Evolutionary conservation across 2,888 invertebrate genomes (phyloP).

Genomic region (Candidula unifasciata): DNA sequence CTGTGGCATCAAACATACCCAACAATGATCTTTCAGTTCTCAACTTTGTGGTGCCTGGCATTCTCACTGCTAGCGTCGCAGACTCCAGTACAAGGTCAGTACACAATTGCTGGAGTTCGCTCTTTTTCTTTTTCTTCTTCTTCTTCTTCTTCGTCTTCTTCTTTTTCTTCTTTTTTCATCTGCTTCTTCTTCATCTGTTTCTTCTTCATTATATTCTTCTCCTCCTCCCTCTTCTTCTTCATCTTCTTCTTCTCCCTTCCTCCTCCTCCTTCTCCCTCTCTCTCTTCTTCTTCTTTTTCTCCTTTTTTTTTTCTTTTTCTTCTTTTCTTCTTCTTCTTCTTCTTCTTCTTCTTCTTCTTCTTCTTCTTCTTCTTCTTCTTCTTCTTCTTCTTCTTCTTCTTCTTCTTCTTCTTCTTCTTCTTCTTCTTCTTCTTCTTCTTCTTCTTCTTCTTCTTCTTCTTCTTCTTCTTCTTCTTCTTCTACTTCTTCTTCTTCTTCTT

Average conservation of each 20-base stretch:
- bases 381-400: background rate
- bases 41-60: background rate
- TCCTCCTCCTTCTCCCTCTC: background rate
- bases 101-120: background rate
- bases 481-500: background rate
- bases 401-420: background rate
- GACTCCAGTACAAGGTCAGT: constrained; percentile 1
- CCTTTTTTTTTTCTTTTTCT: constrained; percentile 2
- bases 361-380: background rate
- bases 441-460: background rate
- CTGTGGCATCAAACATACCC: too few species aligned
- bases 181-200: too few species aligned
- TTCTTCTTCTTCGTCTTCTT: too few species aligned
- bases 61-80: background rate
- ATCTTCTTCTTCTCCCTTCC: background rate
- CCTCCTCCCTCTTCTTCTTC: background rate
- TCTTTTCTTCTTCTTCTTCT: background rate
- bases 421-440: background rate
- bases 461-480: background rate
- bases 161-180: too few species aligned
- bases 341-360: background rate
- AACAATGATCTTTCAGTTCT: background rate
- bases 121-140: background rate
- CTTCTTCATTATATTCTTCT: too few species aligned
- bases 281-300: background rate